Evolutionary conservation across 64 coral and sea anemone genomes (phyloP), one percentile per base, ranked within the genome.

Genomic region (Pachyseris speciosa): DNA sequence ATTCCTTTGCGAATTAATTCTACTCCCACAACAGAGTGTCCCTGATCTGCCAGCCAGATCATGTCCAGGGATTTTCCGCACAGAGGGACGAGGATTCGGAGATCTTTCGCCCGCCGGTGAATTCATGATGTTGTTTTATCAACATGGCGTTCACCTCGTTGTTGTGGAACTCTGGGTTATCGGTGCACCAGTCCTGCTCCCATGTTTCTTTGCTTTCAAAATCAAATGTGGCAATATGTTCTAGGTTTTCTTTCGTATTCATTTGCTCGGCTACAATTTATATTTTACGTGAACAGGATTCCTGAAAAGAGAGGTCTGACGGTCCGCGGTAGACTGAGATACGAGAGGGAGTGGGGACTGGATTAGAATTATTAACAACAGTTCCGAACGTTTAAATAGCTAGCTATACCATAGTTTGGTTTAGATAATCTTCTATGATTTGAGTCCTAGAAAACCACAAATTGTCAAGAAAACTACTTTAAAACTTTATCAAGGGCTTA

Each of bases 61-160:
- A 98, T 64, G 36, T 98, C 95, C 15, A 93, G 9, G 3, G 95
- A 90, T 85, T 88, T 98, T 24, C 95, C 95, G 66, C 91, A 98
- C 0, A 98, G 36, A 0, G 91, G 95, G 53, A 98, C 81, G 1
- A 98, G 75, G 38, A 98, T 66, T 34, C 57, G 19, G 7, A 90
- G 53, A 31, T 74, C 68, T 38, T 36, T 91, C 94, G 40, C 17
- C 79, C 74, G 12, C 40, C 34, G 0, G 87, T 98, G 57, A 94
- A 75, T 38, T 93, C 72, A 15, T 59, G 30, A 4, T 86, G 59
- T 31, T 97, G 70, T 55, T 94, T 94, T 33, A 78, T 37, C 38
- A 97, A 71, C 59, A 97, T 51, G 43, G 70, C 36, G 53, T 96
- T 91, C 5, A 72, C 67, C 25, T 86, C 42, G 5, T 66, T 22